Evolutionary conservation across 1,140 invertebrate genomes (phyloP).

Genomic region (Drosophila tristis): DNA sequence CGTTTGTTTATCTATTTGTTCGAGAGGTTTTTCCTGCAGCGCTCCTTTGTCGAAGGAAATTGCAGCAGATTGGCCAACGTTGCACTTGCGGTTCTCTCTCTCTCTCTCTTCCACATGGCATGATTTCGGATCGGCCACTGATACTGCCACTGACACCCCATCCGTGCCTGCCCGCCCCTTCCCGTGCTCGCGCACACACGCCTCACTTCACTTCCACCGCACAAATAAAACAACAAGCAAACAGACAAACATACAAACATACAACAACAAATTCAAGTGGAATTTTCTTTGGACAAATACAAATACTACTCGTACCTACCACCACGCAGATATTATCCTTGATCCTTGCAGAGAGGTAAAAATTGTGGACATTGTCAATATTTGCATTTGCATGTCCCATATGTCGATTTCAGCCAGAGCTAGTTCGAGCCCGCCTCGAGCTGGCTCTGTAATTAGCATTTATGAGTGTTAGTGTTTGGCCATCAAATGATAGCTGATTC

Average conservation of each 20-base stretch:
- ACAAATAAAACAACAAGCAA: constrained; percentile 34
- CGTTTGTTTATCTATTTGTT: constrained; percentile 79
- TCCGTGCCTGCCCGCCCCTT: neutral
- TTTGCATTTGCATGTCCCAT: constrained; percentile 68
- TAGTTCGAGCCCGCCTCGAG: constrained; percentile 9
- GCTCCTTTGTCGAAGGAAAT: constrained; percentile 41
- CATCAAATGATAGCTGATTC: constrained; percentile 27
- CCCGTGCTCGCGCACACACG: neutral
- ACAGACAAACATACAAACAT: constrained; percentile 16
- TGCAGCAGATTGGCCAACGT: constrained; percentile 75
- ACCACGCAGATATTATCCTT: constrained; percentile 62
- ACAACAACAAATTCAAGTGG: constrained; percentile 14
- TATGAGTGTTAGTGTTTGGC: constrained; percentile 67
- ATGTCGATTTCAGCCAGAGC: constrained; percentile 51
- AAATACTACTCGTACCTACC: constrained; percentile 41
- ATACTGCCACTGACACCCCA: constrained; percentile 41
- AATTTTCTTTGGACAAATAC: constrained; percentile 62
- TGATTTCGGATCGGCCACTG: constrained; percentile 44
- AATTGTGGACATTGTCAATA: constrained; percentile 72
- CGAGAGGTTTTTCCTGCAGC: constrained; percentile 30
- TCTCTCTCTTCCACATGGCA: constrained; percentile 65
- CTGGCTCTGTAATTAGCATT: constrained; percentile 75
- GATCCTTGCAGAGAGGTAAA: constrained; percentile 68
- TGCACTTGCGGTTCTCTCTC: constrained; percentile 70
- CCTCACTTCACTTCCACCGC: constrained; percentile 24